Evolutionary conservation across 2,797 vertebrate species (phyloP).

Genomic region (Prunella strophiata): DNA sequence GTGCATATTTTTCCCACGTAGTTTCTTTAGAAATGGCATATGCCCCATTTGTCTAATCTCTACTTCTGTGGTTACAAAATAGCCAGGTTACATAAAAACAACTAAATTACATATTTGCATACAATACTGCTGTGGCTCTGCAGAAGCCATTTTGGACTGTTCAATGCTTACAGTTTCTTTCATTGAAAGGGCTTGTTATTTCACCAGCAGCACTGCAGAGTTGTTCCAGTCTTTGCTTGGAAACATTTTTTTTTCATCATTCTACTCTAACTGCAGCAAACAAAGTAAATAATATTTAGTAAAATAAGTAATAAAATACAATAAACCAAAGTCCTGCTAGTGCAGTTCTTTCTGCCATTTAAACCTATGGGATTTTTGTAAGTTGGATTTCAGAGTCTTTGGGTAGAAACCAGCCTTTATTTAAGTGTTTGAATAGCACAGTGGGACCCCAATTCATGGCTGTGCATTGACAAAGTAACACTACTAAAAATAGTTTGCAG

Average conservation of each 20-base stretch:
- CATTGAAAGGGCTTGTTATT: constrained; percentile 42
- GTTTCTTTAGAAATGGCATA: constrained; percentile 42
- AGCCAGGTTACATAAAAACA: constrained; percentile 56
- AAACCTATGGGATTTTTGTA: constrained; percentile 28
- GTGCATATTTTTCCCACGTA: constrained; percentile 9
- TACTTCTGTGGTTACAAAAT: constrained; percentile 47
- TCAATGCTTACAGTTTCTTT: background rate
- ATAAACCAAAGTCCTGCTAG: background rate
- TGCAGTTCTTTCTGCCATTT: constrained; percentile 7
- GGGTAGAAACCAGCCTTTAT: constrained; percentile 57
- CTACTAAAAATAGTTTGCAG: constrained; percentile 54
- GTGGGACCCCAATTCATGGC: constrained; percentile 43
- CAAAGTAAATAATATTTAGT: constrained; percentile 52
- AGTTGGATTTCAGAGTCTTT: constrained; percentile 47
- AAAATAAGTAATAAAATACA: constrained; percentile 37
- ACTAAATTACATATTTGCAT: constrained; percentile 66
- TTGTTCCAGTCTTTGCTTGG: constrained; percentile 5
- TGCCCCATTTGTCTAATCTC: constrained; percentile 37
- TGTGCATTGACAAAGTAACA: constrained; percentile 30
- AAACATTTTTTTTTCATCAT: constrained; percentile 24
- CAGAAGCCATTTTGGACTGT: constrained; percentile 56
- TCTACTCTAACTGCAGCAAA: background rate
- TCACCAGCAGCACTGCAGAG: constrained; percentile 30
- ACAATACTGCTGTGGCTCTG: constrained; percentile 54
- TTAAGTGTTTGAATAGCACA: constrained; percentile 56